phyloP scores from a whole-genome alignment of 2,797 vertebrate species.

The Streptopelia turtur region DNA sequence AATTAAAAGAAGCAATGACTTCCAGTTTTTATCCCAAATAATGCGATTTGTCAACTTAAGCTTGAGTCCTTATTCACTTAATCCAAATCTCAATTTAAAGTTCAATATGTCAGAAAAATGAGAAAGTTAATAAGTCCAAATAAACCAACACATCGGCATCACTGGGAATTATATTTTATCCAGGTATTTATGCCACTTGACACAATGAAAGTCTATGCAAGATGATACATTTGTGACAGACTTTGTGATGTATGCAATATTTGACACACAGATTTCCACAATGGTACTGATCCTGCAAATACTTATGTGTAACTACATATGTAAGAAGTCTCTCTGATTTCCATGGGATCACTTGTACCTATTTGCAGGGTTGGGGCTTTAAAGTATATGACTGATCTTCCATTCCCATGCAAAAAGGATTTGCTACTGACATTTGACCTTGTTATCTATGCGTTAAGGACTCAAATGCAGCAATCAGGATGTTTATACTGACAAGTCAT shows the following conservation, averaged over 20 bases:
- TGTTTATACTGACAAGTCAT: neutral
- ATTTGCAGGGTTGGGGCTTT: neutral
- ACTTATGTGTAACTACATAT: neutral
- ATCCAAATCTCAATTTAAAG: neutral
- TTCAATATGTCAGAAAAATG: neutral
- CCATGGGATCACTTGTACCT: neutral
- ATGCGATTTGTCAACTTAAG: neutral
- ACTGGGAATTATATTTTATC: neutral
- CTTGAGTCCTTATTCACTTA: neutral
- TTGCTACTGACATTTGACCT: neutral
- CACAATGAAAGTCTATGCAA: neutral
- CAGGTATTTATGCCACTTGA: neutral
- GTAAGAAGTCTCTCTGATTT: neutral
- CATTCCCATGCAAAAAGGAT: neutral
- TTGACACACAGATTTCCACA: neutral
- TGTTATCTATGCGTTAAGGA: neutral
- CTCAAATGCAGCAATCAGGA: neutral
- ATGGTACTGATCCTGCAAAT: neutral
- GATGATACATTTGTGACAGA: neutral
- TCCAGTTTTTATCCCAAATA: neutral
- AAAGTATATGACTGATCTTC: neutral
- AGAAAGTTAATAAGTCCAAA: neutral
- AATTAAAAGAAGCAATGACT: neutral
- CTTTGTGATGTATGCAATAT: neutral
- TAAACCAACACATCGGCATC: neutral